Conservation (phyloP, 2,797 vertebrate species). For the Amblyopsis hoosieri region DNA sequence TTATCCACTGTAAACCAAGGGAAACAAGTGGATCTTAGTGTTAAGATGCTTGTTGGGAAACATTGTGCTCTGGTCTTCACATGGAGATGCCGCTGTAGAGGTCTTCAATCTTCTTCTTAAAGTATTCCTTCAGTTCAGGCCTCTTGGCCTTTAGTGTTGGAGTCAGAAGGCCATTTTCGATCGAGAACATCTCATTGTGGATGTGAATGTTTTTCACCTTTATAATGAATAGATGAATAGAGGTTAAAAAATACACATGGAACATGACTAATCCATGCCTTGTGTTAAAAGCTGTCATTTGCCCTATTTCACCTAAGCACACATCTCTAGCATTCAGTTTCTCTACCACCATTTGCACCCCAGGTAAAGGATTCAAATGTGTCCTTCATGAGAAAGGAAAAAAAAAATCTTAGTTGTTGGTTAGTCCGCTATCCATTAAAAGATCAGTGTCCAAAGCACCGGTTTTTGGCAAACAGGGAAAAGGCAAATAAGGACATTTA, state of each 20-base stretch:
- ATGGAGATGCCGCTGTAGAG: conserved; percentile 91
- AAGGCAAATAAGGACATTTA: no score
- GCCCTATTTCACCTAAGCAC: no score
- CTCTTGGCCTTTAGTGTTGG: conserved; percentile 96
- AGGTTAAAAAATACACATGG: not conserved
- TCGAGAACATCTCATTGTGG: conserved; percentile 93
- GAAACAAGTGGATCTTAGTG: conserved; percentile 42
- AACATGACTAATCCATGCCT: no score
- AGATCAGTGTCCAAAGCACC: no score
- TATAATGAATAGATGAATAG: not conserved
- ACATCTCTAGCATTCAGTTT: no score
- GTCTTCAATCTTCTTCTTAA: conserved; percentile 90
- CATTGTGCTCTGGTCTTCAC: conserved; percentile 68
- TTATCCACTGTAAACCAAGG: conserved; percentile 32
- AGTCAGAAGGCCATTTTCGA: conserved; percentile 92
- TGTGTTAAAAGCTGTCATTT: no score
- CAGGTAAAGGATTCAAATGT: no score
- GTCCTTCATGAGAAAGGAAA: no score
- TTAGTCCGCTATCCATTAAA: no score
- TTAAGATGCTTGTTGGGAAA: conserved; percentile 46
- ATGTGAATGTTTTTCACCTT: conserved; percentile 96
- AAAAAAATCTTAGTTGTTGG: no score
- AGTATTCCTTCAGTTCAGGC: conserved; percentile 93
- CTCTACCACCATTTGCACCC: no score
- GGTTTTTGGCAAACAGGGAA: no score